Conservation (phyloP, 2,113 vertebrate genomes). For the Lophochroa leadbeateri region DNA sequence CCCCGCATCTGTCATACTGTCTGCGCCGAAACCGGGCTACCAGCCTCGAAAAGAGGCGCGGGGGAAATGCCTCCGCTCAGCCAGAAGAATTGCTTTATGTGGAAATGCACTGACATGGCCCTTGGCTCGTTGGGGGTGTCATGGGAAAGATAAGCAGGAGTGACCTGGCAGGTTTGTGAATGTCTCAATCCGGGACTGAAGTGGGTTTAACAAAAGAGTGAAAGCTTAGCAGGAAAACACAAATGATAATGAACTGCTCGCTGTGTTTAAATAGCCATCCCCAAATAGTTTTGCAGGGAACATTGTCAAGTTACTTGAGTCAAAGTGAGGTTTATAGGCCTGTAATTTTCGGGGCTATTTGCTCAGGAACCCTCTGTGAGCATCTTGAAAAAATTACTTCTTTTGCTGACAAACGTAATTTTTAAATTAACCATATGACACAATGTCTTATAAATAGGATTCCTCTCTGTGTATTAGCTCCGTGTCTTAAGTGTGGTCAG, state of each 20-base stretch:
- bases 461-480: background rate
- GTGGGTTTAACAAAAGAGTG: conserved; percentile 60
- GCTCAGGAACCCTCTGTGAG: background rate
- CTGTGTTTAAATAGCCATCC: conserved; percentile 68
- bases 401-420: conserved; percentile 26
- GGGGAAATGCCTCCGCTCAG: conserved; percentile 72
- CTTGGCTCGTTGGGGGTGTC: conserved; percentile 63
- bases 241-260: conserved; percentile 71
- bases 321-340: conserved; percentile 47
- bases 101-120: conserved; percentile 62
- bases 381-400: conserved; percentile 43
- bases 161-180: conserved; percentile 70
- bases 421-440: conserved; percentile 33
- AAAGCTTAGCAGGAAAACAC: conserved; percentile 71
- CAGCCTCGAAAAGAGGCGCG: conserved; percentile 18
- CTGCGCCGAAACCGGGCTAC: conserved; percentile 30
- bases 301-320: conserved; percentile 41
- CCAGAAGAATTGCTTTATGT: conserved; percentile 74
- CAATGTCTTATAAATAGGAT: background rate
- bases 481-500: background rate
- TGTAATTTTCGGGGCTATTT: conserved; percentile 42
- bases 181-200: conserved; percentile 66
- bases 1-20: conserved; percentile 71
- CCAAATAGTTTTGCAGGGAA: conserved; percentile 33
- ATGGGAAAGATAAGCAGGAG: conserved; percentile 79